Evolutionary conservation across 2,888 invertebrate species (phyloP), one percentile per base, ranked within the genome.

Genomic region (Drosophila recens): DNA sequence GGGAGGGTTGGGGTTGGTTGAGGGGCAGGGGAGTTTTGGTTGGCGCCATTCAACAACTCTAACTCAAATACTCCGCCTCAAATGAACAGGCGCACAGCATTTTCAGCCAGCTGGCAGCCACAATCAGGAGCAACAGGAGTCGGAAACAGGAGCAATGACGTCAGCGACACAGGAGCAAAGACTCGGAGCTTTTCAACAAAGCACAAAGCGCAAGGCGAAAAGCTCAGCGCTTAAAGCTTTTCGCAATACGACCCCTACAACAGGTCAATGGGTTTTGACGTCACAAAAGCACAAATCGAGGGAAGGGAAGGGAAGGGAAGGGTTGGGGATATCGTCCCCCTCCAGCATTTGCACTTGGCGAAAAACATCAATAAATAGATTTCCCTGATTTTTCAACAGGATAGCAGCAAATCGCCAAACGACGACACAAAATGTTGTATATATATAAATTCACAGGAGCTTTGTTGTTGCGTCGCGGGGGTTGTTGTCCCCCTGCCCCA

Each of bases 331-430:
- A 2, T 5, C n/a, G 1, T 2, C 57, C 52, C 48, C 45, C n/a
- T 34, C 59, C 27, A 27, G 33, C 49, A 49, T 51, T 69, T 45
- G 51, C 20, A 56, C 46, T 58, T 75, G 70, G 85, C 81, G 79
- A 87, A 89, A 91, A 90, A 90, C 87, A 88, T 90, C 90, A 88
- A 90, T 90, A 90, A 91, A 91, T 91, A 91, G 91, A 90, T 91
- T 91, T 91, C 89, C 91, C 90, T 90, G 90, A 87, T 90, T 91
- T 91, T 90, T 84, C 84, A 91, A 90, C 91, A 91, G 91, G 91
- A 90, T 84, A 79, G 73, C 91, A 91, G 88, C 56, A 84, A 91
- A 72, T 30, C 4, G 46, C 34, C 61, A 69, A 49, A 49, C 72
- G 53, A 57, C 68, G 63, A 64, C 38, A 52, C 51, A 58, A 58